A percentile compares a stretch with the other conserved stretches of the same genome.
Conservation (phyloP, 2,888 invertebrate genomes). For the Catocala sponsa region DNA sequence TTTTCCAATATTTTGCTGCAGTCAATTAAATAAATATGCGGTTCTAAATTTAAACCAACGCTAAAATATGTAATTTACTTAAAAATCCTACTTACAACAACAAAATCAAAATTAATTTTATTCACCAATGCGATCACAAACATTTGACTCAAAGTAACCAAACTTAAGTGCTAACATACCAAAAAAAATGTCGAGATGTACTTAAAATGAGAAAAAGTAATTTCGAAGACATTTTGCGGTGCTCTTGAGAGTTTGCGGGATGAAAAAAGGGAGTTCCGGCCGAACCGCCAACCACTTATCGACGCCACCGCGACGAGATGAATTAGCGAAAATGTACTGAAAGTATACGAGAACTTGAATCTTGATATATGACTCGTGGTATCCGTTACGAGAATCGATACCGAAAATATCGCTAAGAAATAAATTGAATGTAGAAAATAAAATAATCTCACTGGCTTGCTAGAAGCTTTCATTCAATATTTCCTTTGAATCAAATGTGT, state of each 20-base stretch:
- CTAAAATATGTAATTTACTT: too few species aligned
- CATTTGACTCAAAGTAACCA: constrained; percentile 45
- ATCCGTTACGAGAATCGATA: background rate
- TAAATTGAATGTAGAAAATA: too few species aligned
- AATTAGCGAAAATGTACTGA: constrained; percentile 63
- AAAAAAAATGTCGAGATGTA: constrained; percentile 78
- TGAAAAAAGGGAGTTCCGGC: constrained; percentile 81
- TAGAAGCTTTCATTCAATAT: too few species aligned
- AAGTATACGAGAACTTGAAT: constrained; percentile 22
- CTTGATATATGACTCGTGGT: constrained; percentile 9
- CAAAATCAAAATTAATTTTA: constrained; percentile 31
- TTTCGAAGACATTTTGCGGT: constrained; percentile 83
- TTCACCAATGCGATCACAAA: constrained; percentile 36
- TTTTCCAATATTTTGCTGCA: too few species aligned
- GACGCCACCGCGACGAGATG: constrained; percentile 68
- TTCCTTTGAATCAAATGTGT: too few species aligned
- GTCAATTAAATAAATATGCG: constrained; percentile 12
- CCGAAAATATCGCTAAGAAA: too few species aligned
- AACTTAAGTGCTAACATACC: constrained; percentile 70
- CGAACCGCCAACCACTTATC: constrained; percentile 76
- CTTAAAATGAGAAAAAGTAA: constrained; percentile 78
- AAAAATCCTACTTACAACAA: background rate
- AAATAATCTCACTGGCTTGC: too few species aligned
- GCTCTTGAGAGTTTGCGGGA: constrained; percentile 78
- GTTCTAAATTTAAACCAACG: too few species aligned